Conservation (phyloP, 2,888 invertebrate species). For the Pachliopta kotzebuea region DNA sequence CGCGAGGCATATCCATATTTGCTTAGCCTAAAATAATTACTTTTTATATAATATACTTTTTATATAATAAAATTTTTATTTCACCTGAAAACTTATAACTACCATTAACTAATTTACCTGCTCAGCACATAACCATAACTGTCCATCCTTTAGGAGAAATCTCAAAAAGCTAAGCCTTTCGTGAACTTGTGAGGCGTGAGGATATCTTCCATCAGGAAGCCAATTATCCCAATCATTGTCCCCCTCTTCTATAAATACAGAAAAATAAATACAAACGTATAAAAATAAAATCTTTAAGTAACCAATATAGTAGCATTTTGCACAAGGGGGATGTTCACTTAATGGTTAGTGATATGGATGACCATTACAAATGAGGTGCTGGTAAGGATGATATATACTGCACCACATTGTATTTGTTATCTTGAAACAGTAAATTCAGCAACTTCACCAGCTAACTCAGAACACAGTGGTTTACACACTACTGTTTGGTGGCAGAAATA, state of each 20-base stretch:
- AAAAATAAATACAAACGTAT: not conserved
- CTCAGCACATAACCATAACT: slow-evolving; percentile 97
- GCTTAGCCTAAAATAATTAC: slow-evolving; percentile 84
- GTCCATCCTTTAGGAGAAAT: slow-evolving; percentile 96
- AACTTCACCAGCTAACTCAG: too few species aligned
- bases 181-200: slow-evolving; percentile 95
- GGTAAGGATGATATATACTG: too few species aligned
- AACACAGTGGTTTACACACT: too few species aligned
- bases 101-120: slow-evolving; percentile 74
- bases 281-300: too few species aligned
- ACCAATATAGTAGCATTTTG: too few species aligned
- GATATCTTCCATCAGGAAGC: slow-evolving; percentile 93
- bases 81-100: not conserved
- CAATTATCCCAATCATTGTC: slow-evolving; percentile 89
- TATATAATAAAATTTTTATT: slow-evolving; percentile 14
- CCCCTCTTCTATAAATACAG: slow-evolving; percentile 81
- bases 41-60: slow-evolving; percentile 24
- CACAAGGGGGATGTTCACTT: too few species aligned
- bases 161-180: slow-evolving; percentile 96
- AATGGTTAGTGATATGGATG: too few species aligned
- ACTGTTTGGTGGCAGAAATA: too few species aligned
- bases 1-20: slow-evolving; percentile 97
- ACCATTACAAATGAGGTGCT: too few species aligned
- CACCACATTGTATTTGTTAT: too few species aligned
- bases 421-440: too few species aligned